Base-by-base conservation (phyloP, 2,113 vertebrate genomes). In the Aplodontia rufa region DNA sequence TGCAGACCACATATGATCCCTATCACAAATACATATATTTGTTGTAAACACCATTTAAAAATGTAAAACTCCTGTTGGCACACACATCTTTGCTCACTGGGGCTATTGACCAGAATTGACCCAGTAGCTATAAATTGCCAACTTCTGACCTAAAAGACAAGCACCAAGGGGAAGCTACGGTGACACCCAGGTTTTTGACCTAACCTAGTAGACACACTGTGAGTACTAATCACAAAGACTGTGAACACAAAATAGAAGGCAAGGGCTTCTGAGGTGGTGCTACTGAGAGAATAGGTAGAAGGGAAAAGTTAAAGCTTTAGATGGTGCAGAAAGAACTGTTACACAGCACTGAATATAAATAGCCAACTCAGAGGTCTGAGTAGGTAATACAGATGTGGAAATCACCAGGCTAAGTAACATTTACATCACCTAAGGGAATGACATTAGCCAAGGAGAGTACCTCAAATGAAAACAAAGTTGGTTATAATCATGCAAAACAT, bases 381-480 rank as follows among this genome's bases (percentile, higher is more conserved):
- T 35, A 49, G 22, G 12, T 93, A 51, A 81, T 2, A 74, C 1
- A 93, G 69, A 80, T 80, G 20, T 68, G 55, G 55, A 64, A 89
- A 92, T 72, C 30, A 80, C 74, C 35, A 75, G 64, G 69, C 55
- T 49, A 90, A 7, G 3, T 71, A 90, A 80, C 49, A 76, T 74
- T 91, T 94, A 81, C 92, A 74, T 35, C 30, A 2, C 42, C 11
- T 83, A 93, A 87, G 47, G 53, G 42, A 74, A 68, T 74, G 47
- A 75, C 40, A 30, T n/a, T 5, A 64, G 91, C 66, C 47, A 93
- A 88, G 58, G 55, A 87, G 8, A 90, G 66, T 62, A 26, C 64
- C 53, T 68, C 53, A 40, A 72, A 60, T 66, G 60, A 75, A 90
- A 93, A 92, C n/a, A 72, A 95, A 94, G 72, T 64, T 80, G 76